Percentiles rank a stretch among this genome's conserved stretches.
Conservation (phyloP, 2,888 invertebrate genomes). For the Lacanobia wlatinum region DNA sequence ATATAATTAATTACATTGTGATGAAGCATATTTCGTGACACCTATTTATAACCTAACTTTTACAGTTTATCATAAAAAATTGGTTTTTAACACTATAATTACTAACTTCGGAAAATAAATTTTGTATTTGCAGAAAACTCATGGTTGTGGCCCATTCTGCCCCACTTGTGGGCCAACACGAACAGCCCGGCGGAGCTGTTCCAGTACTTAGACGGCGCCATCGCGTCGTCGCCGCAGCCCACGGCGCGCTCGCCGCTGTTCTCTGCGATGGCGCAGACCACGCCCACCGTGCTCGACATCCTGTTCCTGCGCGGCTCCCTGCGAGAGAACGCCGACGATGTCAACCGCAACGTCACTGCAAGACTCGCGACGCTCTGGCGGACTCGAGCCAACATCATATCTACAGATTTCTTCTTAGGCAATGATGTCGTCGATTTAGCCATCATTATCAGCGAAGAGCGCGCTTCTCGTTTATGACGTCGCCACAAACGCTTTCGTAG, state of each 20-base stretch:
- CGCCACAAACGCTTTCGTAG: conserved; percentile 74
- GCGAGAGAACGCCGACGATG: conserved; percentile 91
- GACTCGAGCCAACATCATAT: conserved; percentile 92
- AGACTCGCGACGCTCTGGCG: conserved; percentile 93
- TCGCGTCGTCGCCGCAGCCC: conserved; percentile 82
- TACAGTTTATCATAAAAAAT: background rate
- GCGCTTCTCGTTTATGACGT: conserved; percentile 86
- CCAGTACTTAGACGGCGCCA: conserved; percentile 83
- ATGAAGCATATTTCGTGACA: background rate
- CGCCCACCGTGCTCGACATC: conserved; percentile 92
- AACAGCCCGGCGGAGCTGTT: conserved; percentile 82
- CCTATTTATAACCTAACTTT: background rate
- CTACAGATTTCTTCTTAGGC: conserved; percentile 93
- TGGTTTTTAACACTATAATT: background rate
- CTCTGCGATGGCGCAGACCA: conserved; percentile 94
- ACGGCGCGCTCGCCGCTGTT: conserved; percentile 87
- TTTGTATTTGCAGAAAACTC: conserved; percentile 86
- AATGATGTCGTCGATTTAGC: conserved; percentile 93
- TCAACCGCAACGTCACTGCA: conserved; percentile 93
- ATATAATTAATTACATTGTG: conserved; percentile 22
- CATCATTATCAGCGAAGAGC: conserved; percentile 88
- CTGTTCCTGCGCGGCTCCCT: conserved; percentile 91
- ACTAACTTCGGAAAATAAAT: background rate
- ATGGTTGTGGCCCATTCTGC: conserved; percentile 92
- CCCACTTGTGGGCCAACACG: conserved; percentile 92